Percentiles rank a stretch among this genome's conserved stretches.
Conservation (phyloP, 1,140 invertebrate species). For the Mya arenaria region DNA sequence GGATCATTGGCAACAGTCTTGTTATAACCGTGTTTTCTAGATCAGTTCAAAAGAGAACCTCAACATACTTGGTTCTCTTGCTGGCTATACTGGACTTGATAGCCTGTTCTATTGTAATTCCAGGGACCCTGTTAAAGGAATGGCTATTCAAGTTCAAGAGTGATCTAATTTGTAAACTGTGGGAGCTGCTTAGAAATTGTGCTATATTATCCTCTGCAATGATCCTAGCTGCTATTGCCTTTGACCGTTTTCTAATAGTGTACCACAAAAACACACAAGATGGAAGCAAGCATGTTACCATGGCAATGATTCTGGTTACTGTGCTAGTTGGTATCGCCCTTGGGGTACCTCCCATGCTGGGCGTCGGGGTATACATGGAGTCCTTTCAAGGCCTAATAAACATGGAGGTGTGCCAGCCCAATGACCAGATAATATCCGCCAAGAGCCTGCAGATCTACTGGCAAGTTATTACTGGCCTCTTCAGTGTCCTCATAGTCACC, state of each 20-base stretch:
- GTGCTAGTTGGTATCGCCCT: conserved; percentile 55
- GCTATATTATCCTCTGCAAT: conserved; percentile 68
- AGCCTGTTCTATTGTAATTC: conserved; percentile 68
- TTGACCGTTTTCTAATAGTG: conserved; percentile 71
- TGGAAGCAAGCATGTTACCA: conserved; percentile 45
- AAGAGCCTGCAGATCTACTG: conserved; percentile 61
- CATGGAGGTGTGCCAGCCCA: conserved; percentile 62
- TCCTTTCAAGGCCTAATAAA: conserved; percentile 30
- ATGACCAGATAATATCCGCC: conserved; percentile 50
- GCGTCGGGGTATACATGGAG: conserved; percentile 61
- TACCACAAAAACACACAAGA: conserved; percentile 52
- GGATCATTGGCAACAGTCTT: conserved; percentile 66
- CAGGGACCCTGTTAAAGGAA: conserved; percentile 66
- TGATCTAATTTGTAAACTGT: conserved; percentile 66
- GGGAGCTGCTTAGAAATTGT: conserved; percentile 62
- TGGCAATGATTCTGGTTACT: conserved; percentile 56
- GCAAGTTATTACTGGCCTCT: conserved; percentile 63
- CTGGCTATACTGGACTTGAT: conserved; percentile 69
- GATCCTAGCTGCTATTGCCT: conserved; percentile 67
- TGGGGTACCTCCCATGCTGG: conserved; percentile 63
- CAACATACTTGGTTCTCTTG: conserved; percentile 67
- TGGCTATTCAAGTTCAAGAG: conserved; percentile 66
- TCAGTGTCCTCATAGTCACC: conserved; percentile 60
- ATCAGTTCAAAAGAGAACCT: conserved; percentile 57
- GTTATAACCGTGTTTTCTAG: conserved; percentile 65